A percentile compares a stretch with the other conserved stretches of the same genome.
These are phyloP conservation scores for Allolobophora icterica DNA, from an alignment of 2,888 invertebrate species.

Conservation along the genomic window DNA sequence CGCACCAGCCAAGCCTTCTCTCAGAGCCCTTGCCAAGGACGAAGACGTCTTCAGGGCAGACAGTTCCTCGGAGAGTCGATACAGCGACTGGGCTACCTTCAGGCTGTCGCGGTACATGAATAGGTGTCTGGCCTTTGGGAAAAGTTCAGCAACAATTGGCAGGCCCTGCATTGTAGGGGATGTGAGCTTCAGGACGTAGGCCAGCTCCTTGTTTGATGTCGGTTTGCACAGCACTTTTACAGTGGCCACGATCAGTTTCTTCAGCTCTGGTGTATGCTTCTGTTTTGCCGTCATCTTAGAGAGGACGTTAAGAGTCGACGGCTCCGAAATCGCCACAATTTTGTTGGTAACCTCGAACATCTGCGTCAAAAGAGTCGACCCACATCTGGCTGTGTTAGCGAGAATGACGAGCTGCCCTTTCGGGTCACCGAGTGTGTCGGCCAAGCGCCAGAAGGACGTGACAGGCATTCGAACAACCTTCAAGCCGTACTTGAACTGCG, in stretches of 20 bases:
- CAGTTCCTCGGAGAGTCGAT: constrained; percentile 30
- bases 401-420: constrained; percentile 39
- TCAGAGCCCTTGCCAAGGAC: constrained; percentile 30
- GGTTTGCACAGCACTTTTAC: constrained; percentile 43
- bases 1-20: background rate
- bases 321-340: constrained; percentile 38
- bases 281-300: constrained; percentile 27
- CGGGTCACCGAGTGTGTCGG: constrained; percentile 42
- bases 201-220: constrained; percentile 20
- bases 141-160: constrained; percentile 33
- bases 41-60: constrained; percentile 37
- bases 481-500: constrained; percentile 35
- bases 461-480: constrained; percentile 41
- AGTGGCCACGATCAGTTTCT: constrained; percentile 27
- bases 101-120: constrained; percentile 42
- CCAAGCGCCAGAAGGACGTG: constrained; percentile 35
- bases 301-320: constrained; percentile 37
- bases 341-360: constrained; percentile 40
- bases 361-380: constrained; percentile 42
- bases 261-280: constrained; percentile 22
- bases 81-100: constrained; percentile 40
- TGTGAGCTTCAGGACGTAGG: constrained; percentile 38
- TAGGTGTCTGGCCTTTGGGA: constrained; percentile 35
- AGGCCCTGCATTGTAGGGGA: constrained; percentile 33
- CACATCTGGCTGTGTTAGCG: constrained; percentile 43